Base-by-base conservation (phyloP, 1,140 invertebrate genomes). In the Drosophila nikananu region DNA sequence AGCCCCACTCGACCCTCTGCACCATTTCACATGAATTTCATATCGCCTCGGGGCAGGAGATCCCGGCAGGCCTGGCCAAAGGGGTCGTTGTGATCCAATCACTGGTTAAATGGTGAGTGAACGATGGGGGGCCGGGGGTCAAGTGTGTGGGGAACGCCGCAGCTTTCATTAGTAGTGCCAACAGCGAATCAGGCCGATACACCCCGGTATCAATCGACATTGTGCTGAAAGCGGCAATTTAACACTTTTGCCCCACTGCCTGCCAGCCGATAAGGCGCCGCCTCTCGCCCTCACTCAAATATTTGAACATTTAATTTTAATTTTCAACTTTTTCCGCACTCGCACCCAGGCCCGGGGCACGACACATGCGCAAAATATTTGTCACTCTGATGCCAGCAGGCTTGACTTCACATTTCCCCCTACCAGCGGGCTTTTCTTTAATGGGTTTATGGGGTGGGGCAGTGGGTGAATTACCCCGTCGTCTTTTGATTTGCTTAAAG, bases 101-200 rank as follows among this genome's bases (percentile, higher is more conserved):
- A 84, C 81, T 71, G 81, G 81, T 90, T 90, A 90, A 90, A 90
- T 90, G 86, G 86, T 39, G 86, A 80, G 86, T 90, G 82, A 90
- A 89, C 70, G 25, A 32, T 67, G 66, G 54, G 35, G 37, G 55
- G 13, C 19, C 21, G 54, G 30, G 13, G 39, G 9, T 30, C 19
- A 23, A 46, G 44, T 55, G 52, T 55, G 59, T 59, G 44, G 61
- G 39, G 61, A 51, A 44, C 23, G 35, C 32, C 37, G 44, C 23
- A 35, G 84, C 77, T 72, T 89, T 89, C 86, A 84, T 89, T 90
- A 90, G 86, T 89, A 59, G 81, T 62, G 74, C 52, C 70, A 80
- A 51, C 68, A 72, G 55, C 54, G 42, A 52, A 44, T 72, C 77
- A 58, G 59, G 54, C 60, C 55, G 54, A 54, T n/a, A n/a, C 67